These are phyloP conservation scores for Eupithecia centaureata DNA, from an alignment of 2,888 invertebrate species.

Conservation along the genomic window DNA sequence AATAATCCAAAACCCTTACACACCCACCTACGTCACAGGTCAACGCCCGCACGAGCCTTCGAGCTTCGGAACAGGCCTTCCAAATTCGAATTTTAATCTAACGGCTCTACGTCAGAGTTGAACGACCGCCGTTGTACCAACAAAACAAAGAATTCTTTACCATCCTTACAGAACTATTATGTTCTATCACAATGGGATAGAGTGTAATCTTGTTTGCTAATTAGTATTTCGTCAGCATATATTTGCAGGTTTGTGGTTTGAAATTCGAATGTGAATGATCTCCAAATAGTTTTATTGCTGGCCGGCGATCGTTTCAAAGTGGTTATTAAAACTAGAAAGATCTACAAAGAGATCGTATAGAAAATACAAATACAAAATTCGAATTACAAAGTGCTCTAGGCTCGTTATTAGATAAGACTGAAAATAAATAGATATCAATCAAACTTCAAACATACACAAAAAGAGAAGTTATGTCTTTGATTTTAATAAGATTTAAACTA, in stretches of 20 bases:
- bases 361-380: not conserved
- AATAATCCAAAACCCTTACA: constrained; percentile 33
- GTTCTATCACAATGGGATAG: constrained; percentile 52
- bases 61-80: constrained; percentile 60
- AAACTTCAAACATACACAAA: too few relatives aligned
- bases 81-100: constrained; percentile 79
- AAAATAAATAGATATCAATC: too few relatives aligned
- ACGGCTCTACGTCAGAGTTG: constrained; percentile 69
- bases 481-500: too few relatives aligned
- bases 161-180: constrained; percentile 46
- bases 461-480: too few relatives aligned
- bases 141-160: constrained; percentile 54
- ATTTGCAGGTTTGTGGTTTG: constrained; percentile 27
- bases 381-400: not conserved
- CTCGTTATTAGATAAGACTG: not conserved
- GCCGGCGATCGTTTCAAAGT: not conserved
- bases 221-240: constrained; percentile 7
- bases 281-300: constrained; percentile 32
- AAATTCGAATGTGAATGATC: constrained; percentile 33
- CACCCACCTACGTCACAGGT: constrained; percentile 60
- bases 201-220: constrained; percentile 31
- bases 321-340: constrained; percentile 1
- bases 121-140: constrained; percentile 68
- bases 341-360: not conserved
- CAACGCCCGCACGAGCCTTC: constrained; percentile 42